Evolutionary conservation across 2,797 vertebrate species (phyloP), one percentile per base, ranked within the genome.

Genomic region (Denticeps clupeoides): DNA sequence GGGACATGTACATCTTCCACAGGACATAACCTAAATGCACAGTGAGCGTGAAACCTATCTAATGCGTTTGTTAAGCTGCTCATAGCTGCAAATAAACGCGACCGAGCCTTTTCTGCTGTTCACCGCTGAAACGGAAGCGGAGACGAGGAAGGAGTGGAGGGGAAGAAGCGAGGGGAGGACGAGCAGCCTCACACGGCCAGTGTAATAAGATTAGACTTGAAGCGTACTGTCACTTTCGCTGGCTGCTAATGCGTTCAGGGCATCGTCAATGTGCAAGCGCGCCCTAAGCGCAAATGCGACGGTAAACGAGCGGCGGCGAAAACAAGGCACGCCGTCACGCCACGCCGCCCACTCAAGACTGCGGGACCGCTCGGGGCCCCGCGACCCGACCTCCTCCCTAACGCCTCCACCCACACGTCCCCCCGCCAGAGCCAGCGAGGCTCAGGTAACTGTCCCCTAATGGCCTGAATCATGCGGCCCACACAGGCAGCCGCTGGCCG

Each of bases 141-240:
- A 5, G 12, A 24, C 24, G 48, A 32, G 49, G 25, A 45, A 15
- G 15, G 49, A 64, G 60, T 41, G 49, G 60, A 47, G 46, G 58
- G 59, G 59, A 57, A 33, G 2, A 15, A 15, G 23, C 11, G 31
- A 21, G 16, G 49, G 57, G 29, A 55, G 61, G 59, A 59, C 69
- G 60, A 57, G 68, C 60, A 60, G 54, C 62, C 63, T 59, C 63
- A 65, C 75, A 68, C 72, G 71, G 70, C 69, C 74, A 70, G 46
- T 63, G 65, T 67, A 80, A 77, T 65, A 47, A 63, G 60, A 81
- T 79, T 67, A 67, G 57, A 77, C 59, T 23, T 74, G 66, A 79
- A 75, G 72, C 71, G 65, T 47, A 67, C 73, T 71, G 75, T 82
- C 78, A 67, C 65, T 72, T 75, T 62, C 59, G 63, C 58, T 73